Conservation (phyloP, 2,797 vertebrate genomes). For the Pseudomugil gertrudae region DNA sequence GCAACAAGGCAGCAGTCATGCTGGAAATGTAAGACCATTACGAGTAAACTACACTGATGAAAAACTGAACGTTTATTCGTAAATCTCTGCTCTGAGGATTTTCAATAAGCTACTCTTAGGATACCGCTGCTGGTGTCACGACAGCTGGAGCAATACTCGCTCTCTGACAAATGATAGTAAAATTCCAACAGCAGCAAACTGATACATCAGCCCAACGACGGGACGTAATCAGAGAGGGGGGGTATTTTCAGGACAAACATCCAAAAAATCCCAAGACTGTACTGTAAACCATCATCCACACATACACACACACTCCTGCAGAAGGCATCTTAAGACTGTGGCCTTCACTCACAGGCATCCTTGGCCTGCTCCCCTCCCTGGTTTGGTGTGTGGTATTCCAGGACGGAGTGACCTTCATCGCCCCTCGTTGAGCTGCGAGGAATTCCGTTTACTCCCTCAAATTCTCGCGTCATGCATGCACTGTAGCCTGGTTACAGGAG, state of each 20-base stretch:
- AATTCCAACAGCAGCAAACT: constrained; percentile 29
- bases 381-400: constrained; percentile 39
- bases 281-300: constrained; percentile 1
- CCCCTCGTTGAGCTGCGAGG: constrained; percentile 15
- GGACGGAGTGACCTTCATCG: constrained; percentile 26
- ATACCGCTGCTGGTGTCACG: background rate
- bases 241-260: constrained; percentile 38
- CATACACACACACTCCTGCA: constrained; percentile 24
- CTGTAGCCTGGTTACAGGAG: background rate
- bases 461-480: constrained; percentile 9
- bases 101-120: background rate
- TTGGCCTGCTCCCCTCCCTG: constrained; percentile 26
- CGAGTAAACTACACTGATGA: background rate
- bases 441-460: constrained; percentile 44
- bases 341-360: constrained; percentile 41
- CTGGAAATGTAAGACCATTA: background rate
- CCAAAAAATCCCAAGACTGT: constrained; percentile 49
- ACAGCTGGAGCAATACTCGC: background rate
- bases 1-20: background rate
- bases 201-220: constrained; percentile 4
- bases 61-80: background rate
- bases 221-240: constrained; percentile 33
- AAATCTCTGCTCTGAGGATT: background rate
- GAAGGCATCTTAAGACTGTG: constrained; percentile 49
- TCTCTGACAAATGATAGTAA: background rate